Evolutionary conservation across 2,113 vertebrate species (phyloP), one percentile per base, ranked within the genome.

Genomic region (Stercorarius parasiticus): DNA sequence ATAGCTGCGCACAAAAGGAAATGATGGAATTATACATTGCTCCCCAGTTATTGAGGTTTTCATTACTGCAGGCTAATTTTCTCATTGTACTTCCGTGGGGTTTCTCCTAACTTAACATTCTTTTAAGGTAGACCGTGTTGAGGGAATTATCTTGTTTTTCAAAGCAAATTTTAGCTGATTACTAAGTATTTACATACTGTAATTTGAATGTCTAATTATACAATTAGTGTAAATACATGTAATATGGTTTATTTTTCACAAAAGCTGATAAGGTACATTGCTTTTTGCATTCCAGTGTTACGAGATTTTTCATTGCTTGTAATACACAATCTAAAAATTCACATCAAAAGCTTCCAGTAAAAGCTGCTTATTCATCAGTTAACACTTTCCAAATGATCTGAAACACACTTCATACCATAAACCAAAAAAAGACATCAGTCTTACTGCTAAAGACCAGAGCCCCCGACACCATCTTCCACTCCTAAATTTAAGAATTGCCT

Each of bases 101-200:
- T 98, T 98, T 97, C 96, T 96, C 90, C 91, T 94, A 97, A 98
- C 97, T 98, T 98, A 98, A 97, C 97, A 98, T 98, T 98, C 98
- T 98, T 98, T 98, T 98, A 98, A 98, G 97, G 98, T 97, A 98
- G 97, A 96, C 97, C 97, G 98, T 98, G 98, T 98, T 98, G 97
- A 97, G 97, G 97, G 98, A 98, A 98, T 98, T 98, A 98, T 97
- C 98, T 98, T 98, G 97, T 98, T 98, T 98, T 98, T 98, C 97
- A 98, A 98, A 98, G 97, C 98, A 98, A 98, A 98, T 98, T 98
- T 98, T 97, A 98, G 98, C 96, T 98, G 98, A 98, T 98, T 98
- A 98, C 98, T 97, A 98, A 98, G 98, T 98, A 98, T 98, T 98
- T 98, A 98, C 98, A 98, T 98, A 97, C 97, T 86, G 96, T 97